Base-by-base conservation (phyloP, 1,140 invertebrate genomes). In the Diabrotica virgifera region DNA sequence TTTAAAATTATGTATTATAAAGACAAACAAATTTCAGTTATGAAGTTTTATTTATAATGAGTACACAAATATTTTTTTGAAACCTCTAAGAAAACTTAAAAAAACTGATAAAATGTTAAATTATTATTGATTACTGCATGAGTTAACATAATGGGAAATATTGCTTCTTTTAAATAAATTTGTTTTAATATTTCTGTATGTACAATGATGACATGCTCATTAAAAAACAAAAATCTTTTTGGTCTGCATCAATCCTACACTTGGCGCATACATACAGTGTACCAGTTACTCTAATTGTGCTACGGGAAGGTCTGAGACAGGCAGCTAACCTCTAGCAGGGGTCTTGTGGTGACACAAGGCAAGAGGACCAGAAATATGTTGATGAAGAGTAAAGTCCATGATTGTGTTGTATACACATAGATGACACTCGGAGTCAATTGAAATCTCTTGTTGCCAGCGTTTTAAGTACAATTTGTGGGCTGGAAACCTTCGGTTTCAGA, bases 221-320 rank as follows among this genome's bases (percentile, higher is more conserved):
- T 70, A 61, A 63, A 62, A 64, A 62, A 62, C 4, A 37, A 64
- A 24, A 69, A 24, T 24, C 24, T 24, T 62, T 63, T 63, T 65
- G 73, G 74, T 74, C 69, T 81, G 80, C 78, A 75, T 75, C 75
- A 84, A 84, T 80, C 81, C 81, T 81, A 81, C 82, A 83, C 77
- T 75, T 83, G 82, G 82, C 80, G 81, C 81, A 73, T 70, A 81
- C 82, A 80, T 68, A 80, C 82, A 75, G 78, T 79, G 82, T 82
- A 81, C 74, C 78, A 68, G 79, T 83, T 83, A 82, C 82, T 37
- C 62, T 55, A 67, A 11, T 52, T 7, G n/a, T 53, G 81, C 80
- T 80, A 76, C 81, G 83, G 83, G 83, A 84, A 84, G 83, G 83
- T 84, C 83, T 84, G 83, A 84, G 83, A 79, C 63, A 80, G 80